A percentile compares a stretch with the other conserved stretches of the same genome.
These are phyloP conservation scores for Neocrepidodera transversa DNA, from an alignment of 2,888 invertebrate genomes.

Conservation along the genomic window DNA sequence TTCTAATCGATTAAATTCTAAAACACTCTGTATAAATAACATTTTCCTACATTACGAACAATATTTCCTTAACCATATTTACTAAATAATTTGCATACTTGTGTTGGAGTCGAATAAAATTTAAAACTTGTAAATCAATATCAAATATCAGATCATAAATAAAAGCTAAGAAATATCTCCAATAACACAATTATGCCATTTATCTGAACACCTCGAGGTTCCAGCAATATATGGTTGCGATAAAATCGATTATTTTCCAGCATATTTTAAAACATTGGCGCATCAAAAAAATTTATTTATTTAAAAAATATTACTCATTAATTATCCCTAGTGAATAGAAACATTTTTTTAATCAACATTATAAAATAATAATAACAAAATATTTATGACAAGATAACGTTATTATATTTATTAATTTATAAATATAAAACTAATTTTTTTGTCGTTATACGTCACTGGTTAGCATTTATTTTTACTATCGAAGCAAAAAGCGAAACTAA, in stretches of 20 bases:
- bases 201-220: slow-evolving; percentile 37
- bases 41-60: neutral
- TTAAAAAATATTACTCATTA: too few species aligned
- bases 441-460: slow-evolving; percentile 4
- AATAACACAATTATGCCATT: slow-evolving; percentile 40
- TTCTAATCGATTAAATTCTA: too few species aligned
- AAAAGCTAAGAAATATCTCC: slow-evolving; percentile 30
- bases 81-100: slow-evolving; percentile 23
- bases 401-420: too few species aligned
- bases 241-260: slow-evolving; percentile 43
- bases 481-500: slow-evolving; percentile 36
- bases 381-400: too few species aligned
- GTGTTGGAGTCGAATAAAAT: slow-evolving; percentile 5
- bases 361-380: too few species aligned
- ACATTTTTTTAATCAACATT: neutral
- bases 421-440: too few species aligned
- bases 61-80: slow-evolving; percentile 1
- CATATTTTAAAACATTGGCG: slow-evolving; percentile 39
- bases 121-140: slow-evolving; percentile 31
- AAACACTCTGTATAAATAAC: too few species aligned
- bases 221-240: slow-evolving; percentile 41
- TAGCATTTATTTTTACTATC: slow-evolving; percentile 32
- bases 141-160: slow-evolving; percentile 30
- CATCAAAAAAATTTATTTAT: too few species aligned
- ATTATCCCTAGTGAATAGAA: too few species aligned